Evolutionary conservation across 2,113 vertebrate genomes (phyloP).

Genomic region (Pantherophis guttatus): DNA sequence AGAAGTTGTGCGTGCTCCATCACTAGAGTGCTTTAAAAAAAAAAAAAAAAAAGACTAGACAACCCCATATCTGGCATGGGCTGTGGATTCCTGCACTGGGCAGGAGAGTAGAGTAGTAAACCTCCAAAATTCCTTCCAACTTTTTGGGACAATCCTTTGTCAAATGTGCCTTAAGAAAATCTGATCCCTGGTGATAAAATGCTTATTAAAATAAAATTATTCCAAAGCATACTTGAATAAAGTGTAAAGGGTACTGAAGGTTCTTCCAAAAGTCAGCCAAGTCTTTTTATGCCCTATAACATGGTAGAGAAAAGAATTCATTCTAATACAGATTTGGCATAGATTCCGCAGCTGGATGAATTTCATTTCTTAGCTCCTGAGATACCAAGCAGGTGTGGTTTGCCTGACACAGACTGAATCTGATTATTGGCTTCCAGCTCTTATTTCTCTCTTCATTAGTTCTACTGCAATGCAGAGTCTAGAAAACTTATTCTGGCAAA

Average conservation of each 20-base stretch:
- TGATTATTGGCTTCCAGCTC: constrained; percentile 49
- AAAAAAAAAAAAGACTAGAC: not conserved
- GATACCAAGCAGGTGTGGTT: constrained; percentile 40
- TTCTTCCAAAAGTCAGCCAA: not conserved
- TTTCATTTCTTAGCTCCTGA: constrained; percentile 30
- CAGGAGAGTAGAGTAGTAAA: not conserved
- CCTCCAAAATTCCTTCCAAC: not conserved
- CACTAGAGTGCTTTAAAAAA: not conserved
- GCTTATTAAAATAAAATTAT: not conserved
- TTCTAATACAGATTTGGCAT: not conserved
- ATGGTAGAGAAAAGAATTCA: not conserved
- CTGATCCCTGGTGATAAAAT: not conserved
- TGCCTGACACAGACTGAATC: constrained; percentile 43
- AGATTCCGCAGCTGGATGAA: constrained; percentile 10
- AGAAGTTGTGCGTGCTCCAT: not conserved
- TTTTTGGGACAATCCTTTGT: not conserved
- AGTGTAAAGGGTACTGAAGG: not conserved
- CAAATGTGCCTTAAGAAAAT: not conserved
- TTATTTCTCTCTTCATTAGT: constrained; percentile 60
- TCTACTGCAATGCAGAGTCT: constrained; percentile 38
- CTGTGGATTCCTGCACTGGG: not conserved
- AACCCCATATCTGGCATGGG: not conserved
- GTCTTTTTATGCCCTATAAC: not conserved
- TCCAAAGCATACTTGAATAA: not conserved
- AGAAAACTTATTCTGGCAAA: constrained; percentile 56